A percentile compares a stretch with the other conserved stretches of the same genome.
These are phyloP conservation scores for Ypsolopha scabrella DNA, from an alignment of 2,888 invertebrate species.

Conservation along the genomic window DNA sequence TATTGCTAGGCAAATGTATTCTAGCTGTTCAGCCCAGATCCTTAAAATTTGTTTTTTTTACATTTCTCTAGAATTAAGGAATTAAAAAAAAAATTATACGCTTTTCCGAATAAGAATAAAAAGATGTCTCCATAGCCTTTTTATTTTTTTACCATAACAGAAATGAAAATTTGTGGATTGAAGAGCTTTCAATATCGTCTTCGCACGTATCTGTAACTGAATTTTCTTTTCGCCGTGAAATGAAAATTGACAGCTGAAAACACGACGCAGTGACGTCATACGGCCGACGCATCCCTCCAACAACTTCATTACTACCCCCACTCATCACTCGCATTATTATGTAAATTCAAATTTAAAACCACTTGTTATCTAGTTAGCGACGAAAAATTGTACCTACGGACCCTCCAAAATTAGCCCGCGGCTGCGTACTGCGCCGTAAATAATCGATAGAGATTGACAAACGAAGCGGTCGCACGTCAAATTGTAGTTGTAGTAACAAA, in stretches of 20 bases:
- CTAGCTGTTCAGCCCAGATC: too few species aligned
- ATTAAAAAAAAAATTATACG: too few species aligned
- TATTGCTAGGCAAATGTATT: too few species aligned
- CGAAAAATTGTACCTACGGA: constrained; percentile 57
- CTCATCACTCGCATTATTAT: constrained; percentile 49
- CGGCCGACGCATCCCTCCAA: constrained; percentile 15
- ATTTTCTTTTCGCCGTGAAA: background rate
- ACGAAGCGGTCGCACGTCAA: constrained; percentile 68
- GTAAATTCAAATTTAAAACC: constrained; percentile 69
- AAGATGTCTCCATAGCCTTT: too few species aligned
- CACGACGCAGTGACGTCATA: constrained; percentile 16
- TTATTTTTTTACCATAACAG: too few species aligned
- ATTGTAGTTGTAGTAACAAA: constrained; percentile 61
- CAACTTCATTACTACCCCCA: constrained; percentile 34
- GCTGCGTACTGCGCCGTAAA: constrained; percentile 44
- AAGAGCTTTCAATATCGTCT: too few species aligned
- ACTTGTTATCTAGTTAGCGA: constrained; percentile 69
- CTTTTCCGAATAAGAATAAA: too few species aligned
- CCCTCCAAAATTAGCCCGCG: constrained; percentile 54
- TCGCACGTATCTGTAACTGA: too few species aligned
- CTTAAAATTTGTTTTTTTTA: too few species aligned
- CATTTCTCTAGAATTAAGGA: too few species aligned
- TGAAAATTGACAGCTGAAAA: background rate
- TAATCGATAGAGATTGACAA: constrained; percentile 69
- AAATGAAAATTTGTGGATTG: too few species aligned